Conservation (phyloP, 2,797 vertebrate genomes). For the Rhinoraja longicauda region DNA sequence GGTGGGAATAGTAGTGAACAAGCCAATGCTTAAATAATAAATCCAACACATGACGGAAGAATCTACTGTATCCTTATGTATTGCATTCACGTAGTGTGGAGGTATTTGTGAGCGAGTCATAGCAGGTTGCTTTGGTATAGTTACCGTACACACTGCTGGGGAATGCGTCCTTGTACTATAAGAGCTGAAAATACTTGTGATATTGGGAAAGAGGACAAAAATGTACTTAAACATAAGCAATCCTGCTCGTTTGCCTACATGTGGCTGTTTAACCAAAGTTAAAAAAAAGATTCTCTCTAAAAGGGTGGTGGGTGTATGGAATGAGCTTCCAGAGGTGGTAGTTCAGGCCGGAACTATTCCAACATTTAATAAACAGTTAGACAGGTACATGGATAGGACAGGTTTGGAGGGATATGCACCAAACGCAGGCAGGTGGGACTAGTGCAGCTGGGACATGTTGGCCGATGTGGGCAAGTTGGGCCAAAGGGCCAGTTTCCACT, state of each 20-base stretch:
- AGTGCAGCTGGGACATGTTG: no score
- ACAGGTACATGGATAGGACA: no score
- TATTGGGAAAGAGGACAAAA: neutral
- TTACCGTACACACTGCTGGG: neutral
- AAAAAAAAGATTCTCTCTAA: neutral
- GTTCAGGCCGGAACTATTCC: no score
- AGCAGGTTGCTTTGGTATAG: neutral
- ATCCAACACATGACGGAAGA: neutral
- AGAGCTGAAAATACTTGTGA: neutral
- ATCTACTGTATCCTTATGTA: neutral
- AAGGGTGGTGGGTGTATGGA: no score
- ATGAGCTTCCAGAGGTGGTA: no score
- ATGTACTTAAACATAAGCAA: constrained; percentile 1
- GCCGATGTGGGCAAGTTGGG: no score
- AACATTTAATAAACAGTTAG: no score
- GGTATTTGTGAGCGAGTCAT: neutral
- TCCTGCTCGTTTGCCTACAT: neutral
- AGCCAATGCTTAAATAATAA: neutral
- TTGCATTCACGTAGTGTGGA: neutral
- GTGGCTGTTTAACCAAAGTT: neutral
- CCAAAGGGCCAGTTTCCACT: no score
- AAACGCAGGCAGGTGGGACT: no score
- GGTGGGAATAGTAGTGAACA: neutral
- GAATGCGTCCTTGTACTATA: neutral
- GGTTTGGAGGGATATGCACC: no score